Evolutionary conservation across 2,888 invertebrate species (phyloP), one percentile per base, ranked within the genome.

Genomic region (Abrostola tripartita): DNA sequence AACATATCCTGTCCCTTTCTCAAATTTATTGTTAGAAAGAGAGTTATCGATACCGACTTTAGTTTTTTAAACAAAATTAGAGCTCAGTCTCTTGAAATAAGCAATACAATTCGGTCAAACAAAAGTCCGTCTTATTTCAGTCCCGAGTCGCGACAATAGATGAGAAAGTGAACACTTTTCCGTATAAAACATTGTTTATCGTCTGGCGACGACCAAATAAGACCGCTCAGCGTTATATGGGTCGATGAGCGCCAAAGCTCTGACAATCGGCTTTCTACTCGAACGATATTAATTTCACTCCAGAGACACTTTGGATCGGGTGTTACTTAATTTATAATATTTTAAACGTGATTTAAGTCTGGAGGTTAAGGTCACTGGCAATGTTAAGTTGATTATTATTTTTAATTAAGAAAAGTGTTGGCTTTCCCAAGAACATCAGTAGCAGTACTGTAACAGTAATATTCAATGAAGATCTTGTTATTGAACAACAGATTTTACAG

Each of bases 151-250:
- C 41, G 24, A 66, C 14, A 47, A 57, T 12, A 51, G 38, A 55
- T 12, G n/a, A n/a, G 35, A 62, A 59, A 50, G 11, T 37, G 55
- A 50, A 35, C 61, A 61, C 38, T 65, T 65, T 59, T 57, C 40
- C 11, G 38, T 62, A 58, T 54, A 65, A 74, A 70, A 71, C 60
- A 62, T 64, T 60, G 53, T 58, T 68, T 62, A 74, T 71, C 42
- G 64, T 64, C 60, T 52, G 42, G n/a, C 37, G 35, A 35, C 47
- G 38, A 35, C 40, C 59, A 61, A 74, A 65, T 61, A 71, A 61
- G 64, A 54, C 52, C 52, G 40, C 37, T 68, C 54, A 12, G 42
- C 40, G 65, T 72, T 50, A 51, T 37, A 56, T 36, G 65, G 69
- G 47, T 72, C 68, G 37, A 47, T 50, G 64, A 37, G 40, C 37